Evolutionary conservation across 2,797 vertebrate genomes (phyloP).

Genomic region (Epinephelus malabaricus): DNA sequence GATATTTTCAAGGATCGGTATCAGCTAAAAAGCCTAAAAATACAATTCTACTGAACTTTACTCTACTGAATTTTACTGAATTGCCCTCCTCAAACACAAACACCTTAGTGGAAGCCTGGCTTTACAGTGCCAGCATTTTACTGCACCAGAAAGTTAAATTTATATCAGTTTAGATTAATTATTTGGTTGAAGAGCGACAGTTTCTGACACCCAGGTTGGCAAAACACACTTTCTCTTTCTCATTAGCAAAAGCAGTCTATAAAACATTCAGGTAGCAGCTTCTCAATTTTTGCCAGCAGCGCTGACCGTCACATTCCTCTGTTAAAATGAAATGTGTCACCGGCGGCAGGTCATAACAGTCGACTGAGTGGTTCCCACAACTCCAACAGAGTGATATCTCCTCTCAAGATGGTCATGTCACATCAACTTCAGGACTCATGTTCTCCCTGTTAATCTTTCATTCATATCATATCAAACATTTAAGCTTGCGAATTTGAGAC

Average conservation of each 20-base stretch:
- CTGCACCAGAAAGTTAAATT: not conserved
- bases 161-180: not conserved
- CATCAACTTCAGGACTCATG: not conserved
- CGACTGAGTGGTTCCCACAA: too few relatives aligned
- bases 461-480: not conserved
- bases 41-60: too few relatives aligned
- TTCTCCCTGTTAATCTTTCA: not conserved
- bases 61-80: not conserved
- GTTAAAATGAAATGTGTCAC: not conserved
- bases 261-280: not conserved
- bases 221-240: not conserved
- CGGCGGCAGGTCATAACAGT: not conserved
- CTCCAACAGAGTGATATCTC: not conserved
- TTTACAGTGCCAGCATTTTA: not conserved
- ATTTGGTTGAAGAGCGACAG: not conserved
- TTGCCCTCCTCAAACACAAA: too few relatives aligned
- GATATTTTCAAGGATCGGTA: not conserved
- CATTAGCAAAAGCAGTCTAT: not conserved
- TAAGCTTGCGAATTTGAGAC: not conserved
- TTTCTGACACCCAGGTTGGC: too few relatives aligned
- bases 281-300: not conserved
- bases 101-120: not conserved
- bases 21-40: not conserved
- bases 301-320: not conserved
- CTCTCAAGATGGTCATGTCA: not conserved